phyloP scores from a whole-genome alignment of 2,888 invertebrate species.

The Diploptera punctata region DNA sequence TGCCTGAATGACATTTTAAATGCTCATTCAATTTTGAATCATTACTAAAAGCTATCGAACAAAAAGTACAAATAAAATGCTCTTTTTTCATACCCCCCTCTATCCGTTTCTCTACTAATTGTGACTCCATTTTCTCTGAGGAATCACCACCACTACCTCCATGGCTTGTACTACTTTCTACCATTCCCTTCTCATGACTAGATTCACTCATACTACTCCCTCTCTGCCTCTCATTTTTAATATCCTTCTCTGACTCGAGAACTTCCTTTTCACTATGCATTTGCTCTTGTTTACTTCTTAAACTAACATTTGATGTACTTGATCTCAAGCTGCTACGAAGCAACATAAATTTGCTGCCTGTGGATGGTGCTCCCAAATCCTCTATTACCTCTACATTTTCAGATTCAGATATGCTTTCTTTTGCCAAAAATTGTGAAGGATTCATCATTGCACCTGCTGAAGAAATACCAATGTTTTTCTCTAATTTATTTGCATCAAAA shows the following conservation, averaged over 20 bases:
- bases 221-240: constrained; percentile 35
- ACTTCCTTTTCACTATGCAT: not conserved
- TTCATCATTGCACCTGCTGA: not conserved
- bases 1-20: constrained; percentile 10
- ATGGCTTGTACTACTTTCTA: not conserved
- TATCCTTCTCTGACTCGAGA: constrained; percentile 31
- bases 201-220: constrained; percentile 20
- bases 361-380: not conserved
- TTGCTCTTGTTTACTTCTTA: not conserved
- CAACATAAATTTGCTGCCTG: not conserved
- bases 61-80: constrained; percentile 1
- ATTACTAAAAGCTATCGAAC: not conserved
- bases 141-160: not conserved
- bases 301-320: not conserved
- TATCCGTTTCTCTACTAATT: not conserved
- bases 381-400: not conserved
- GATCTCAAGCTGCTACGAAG: constrained; percentile 4
- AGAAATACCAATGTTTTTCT: not conserved
- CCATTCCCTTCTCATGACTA: constrained; percentile 6
- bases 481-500: not conserved
- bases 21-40: constrained; percentile 12
- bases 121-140: not conserved
- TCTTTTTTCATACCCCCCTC: not conserved
- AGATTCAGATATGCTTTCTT: too few species aligned
- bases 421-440: not conserved